A percentile compares a stretch with the other conserved stretches of the same genome.
Conservation (phyloP, 2,888 invertebrate genomes). For the Palloptera scutellata region DNA sequence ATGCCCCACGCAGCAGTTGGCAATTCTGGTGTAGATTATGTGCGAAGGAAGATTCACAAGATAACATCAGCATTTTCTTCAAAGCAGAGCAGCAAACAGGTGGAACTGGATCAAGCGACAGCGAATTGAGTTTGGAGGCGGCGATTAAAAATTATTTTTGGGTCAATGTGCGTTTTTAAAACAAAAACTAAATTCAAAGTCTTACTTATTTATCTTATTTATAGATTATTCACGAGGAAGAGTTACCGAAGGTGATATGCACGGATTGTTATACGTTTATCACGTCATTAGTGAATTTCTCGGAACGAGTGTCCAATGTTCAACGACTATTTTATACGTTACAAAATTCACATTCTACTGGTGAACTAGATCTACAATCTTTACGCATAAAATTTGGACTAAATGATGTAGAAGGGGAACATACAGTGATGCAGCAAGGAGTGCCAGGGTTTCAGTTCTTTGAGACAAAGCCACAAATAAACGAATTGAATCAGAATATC, state of each 20-base stretch:
- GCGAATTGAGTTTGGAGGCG: slow-evolving; percentile 46
- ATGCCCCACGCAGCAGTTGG: too few relatives aligned
- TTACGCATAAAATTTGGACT: slow-evolving; percentile 41
- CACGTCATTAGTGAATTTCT: slow-evolving; percentile 48
- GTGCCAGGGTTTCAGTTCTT: slow-evolving; percentile 48
- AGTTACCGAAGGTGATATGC: slow-evolving; percentile 52
- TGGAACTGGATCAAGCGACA: neutral
- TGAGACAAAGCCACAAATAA: slow-evolving; percentile 47
- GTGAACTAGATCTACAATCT: slow-evolving; percentile 4
- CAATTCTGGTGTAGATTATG: slow-evolving; percentile 53
- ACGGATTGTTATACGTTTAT: slow-evolving; percentile 49
- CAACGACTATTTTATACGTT: slow-evolving; percentile 52
- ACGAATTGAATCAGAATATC: slow-evolving; percentile 23
- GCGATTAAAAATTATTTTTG: slow-evolving; percentile 56
- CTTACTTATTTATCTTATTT: neutral
- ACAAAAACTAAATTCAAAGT: slow-evolving; percentile 26
- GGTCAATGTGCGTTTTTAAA: slow-evolving; percentile 50
- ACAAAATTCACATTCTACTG: slow-evolving; percentile 34
- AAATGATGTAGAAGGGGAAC: slow-evolving; percentile 36
- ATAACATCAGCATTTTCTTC: slow-evolving; percentile 51
- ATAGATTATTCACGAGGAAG: slow-evolving; percentile 36
- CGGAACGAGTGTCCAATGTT: slow-evolving; percentile 51
- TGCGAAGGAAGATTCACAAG: slow-evolving; percentile 50
- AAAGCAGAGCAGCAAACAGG: slow-evolving; percentile 43
- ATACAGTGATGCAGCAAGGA: slow-evolving; percentile 27